phyloP scores from a whole-genome alignment of 2,888 invertebrate genomes.

The Pycnomerus fuliginosus region DNA sequence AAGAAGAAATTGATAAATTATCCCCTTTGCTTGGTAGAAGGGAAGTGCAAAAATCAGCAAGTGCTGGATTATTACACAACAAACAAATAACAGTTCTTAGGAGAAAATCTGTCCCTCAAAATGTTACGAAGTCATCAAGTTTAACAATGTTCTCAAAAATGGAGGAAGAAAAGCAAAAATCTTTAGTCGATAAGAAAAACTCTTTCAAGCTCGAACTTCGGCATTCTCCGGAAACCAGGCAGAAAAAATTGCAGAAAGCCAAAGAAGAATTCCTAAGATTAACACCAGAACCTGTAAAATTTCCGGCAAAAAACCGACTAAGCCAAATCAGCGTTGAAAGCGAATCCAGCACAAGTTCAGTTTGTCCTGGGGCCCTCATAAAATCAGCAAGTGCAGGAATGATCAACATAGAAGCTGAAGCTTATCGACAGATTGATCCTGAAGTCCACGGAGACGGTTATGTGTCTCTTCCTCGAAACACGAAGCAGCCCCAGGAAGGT shows the following conservation, averaged over 20 bases:
- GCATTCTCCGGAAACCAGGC: constrained; percentile 51
- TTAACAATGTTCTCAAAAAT: constrained; percentile 1
- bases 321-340: constrained; percentile 67
- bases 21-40: constrained; percentile 50
- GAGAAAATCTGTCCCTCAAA: constrained; percentile 37
- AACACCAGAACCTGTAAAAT: constrained; percentile 31
- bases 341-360: constrained; percentile 54
- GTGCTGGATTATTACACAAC: constrained; percentile 49
- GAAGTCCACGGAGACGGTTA: constrained; percentile 53
- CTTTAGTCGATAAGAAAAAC: background rate
- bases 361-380: constrained; percentile 55
- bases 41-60: constrained; percentile 68
- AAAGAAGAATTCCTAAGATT: constrained; percentile 67
- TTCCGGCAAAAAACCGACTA: constrained; percentile 46
- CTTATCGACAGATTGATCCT: constrained; percentile 59
- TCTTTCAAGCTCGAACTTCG: background rate
- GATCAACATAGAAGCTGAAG: constrained; percentile 66
- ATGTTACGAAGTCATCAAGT: constrained; percentile 12
- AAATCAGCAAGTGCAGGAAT: constrained; percentile 79
- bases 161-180: background rate
- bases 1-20: constrained; percentile 51
- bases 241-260: constrained; percentile 66
- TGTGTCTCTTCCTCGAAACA: constrained; percentile 56
- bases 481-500: constrained; percentile 39
- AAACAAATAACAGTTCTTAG: constrained; percentile 48